Percentiles rank a stretch among this genome's conserved stretches.
phyloP scores from a whole-genome alignment of 2,797 vertebrate genomes.

The Iguana delicatissima region DNA sequence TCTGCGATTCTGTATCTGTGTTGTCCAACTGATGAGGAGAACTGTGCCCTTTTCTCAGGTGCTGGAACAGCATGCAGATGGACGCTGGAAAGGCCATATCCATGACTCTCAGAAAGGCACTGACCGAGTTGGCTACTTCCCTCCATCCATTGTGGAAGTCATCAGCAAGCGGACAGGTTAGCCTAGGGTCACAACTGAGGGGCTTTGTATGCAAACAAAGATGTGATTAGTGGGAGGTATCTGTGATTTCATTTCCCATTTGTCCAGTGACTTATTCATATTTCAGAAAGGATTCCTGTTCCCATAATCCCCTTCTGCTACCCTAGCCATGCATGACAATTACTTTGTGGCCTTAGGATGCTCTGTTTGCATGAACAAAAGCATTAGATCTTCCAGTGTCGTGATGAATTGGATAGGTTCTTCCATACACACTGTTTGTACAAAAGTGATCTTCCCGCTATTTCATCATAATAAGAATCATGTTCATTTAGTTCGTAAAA shows the following conservation, averaged over 20 bases:
- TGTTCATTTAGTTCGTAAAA: not conserved
- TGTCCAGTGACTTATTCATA: not conserved
- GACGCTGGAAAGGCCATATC: constrained; percentile 98
- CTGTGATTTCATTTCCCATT: constrained; percentile 7
- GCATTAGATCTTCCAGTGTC: not conserved
- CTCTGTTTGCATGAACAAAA: not conserved
- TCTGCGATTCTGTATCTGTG: not conserved
- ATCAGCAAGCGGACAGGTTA: constrained; percentile 92
- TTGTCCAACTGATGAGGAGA: not conserved
- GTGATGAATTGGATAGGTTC: not conserved
- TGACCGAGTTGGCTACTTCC: constrained; percentile 94
- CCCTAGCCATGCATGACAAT: not conserved
- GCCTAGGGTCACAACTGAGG: not conserved
- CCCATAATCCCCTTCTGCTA: no score
- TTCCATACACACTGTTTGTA: not conserved
- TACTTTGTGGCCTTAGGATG: not conserved
- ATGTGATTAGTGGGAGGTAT: not conserved
- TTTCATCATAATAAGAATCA: not conserved
- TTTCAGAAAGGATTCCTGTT: not conserved
- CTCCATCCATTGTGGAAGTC: constrained; percentile 95
- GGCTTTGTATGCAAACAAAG: no score
- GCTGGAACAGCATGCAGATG: constrained; percentile 93
- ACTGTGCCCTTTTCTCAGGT: constrained; percentile 78
- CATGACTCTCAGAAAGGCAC: constrained; percentile 92
- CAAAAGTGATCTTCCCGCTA: not conserved